Evolutionary conservation across 2,888 invertebrate species (phyloP), one percentile per base, ranked within the genome.

Genomic region (Linhomoeus sp.): DNA sequence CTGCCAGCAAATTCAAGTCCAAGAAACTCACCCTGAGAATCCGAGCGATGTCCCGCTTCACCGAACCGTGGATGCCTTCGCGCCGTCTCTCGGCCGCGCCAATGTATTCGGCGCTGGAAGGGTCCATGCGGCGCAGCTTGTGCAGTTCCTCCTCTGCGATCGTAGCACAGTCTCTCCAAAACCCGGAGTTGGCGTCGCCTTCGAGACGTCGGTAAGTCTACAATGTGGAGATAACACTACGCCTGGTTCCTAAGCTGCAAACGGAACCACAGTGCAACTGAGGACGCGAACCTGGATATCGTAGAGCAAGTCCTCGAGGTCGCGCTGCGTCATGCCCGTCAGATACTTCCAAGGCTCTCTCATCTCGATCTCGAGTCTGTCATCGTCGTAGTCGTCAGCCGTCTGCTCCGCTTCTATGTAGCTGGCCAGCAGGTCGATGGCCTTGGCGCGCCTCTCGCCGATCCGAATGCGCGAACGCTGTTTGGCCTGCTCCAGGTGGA

Each of bases 321-420:
- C 94, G 54, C 79, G 78, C 7, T 81, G 75, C 19, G 80, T 79
- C 47, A 94, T 71, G 0, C 92, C 69, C 61, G 86, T 83, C 1
- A 97, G 74, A 65, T 88, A 88, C 0, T 83, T 82, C 65, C 92
- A 88, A 0, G 97, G 94, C 66, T 97, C 92, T 63, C 90, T 87
- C 84, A 97, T 86, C 71, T 94, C 92, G 24, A 92, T 79, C 0
- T 87, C 83, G 58, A 88, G 81, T 45, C 83, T 82, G 53, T 80
- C 76, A 57, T 83, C 81, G 60, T 87, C 83, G 9, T 55, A 51
- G 17, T 38, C 40, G 12, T 42, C 39, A 2, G 41, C 44, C 33
- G 24, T 49, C 22, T 51, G 48, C 19, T 39, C 41, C 7, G 19
- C 36, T 14, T 19, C 36, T 19, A 55, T 52, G 41, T 58, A 60